phyloP scores from a whole-genome alignment of 2,113 vertebrate genomes.

The Nibea albiflora region DNA sequence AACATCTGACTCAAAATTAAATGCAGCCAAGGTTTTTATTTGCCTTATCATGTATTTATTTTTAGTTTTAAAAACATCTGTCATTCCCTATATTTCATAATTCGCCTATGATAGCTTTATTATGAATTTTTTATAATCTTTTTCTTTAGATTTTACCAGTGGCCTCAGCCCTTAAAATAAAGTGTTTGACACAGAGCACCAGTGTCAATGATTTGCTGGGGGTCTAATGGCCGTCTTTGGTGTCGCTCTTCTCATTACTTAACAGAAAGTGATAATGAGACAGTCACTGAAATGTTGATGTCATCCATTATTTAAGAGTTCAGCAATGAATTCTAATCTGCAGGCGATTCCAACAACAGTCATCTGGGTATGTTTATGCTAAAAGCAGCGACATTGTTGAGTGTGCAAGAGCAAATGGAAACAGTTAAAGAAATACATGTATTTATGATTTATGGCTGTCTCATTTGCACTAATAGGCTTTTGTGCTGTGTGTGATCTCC shows the following conservation, averaged over 20 bases:
- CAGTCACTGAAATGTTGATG: constrained; percentile 19
- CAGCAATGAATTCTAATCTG: constrained; percentile 5
- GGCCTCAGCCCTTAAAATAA: background rate
- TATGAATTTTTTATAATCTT: background rate
- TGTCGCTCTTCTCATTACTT: constrained; percentile 23
- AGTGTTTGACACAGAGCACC: background rate
- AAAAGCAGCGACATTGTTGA: constrained; percentile 29
- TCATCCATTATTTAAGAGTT: constrained; percentile 23
- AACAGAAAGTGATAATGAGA: constrained; percentile 28
- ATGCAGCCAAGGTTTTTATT: background rate
- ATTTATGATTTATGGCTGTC: constrained; percentile 48
- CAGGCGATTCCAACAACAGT: constrained; percentile 9
- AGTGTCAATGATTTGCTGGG: background rate
- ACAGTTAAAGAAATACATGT: constrained; percentile 34
- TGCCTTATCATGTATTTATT: background rate
- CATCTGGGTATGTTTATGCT: constrained; percentile 25
- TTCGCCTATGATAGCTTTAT: background rate
- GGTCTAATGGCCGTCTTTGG: background rate
- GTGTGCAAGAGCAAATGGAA: constrained; percentile 37
- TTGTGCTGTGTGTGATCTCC: constrained; percentile 51
- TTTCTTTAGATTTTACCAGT: constrained; percentile 5
- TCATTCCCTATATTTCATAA: background rate
- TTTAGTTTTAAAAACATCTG: background rate
- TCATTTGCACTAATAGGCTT: constrained; percentile 51
- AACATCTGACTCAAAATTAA: background rate